These are phyloP conservation scores for Leucania comma DNA, from an alignment of 2,888 invertebrate genomes.

Conservation along the genomic window DNA sequence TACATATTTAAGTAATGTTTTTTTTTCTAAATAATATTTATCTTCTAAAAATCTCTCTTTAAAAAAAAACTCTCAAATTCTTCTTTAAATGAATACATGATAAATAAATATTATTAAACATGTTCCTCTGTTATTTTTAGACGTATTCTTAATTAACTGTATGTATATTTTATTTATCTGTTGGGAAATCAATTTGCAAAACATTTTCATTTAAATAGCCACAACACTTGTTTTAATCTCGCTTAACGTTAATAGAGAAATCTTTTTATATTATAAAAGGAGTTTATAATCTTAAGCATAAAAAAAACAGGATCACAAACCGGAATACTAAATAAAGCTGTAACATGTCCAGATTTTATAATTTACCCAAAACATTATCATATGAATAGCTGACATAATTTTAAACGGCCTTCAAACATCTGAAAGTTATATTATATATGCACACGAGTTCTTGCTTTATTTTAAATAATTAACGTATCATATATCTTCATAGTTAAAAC, in stretches of 20 bases:
- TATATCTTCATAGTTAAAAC: conserved; percentile 25
- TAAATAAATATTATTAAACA: neutral
- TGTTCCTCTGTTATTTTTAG: neutral
- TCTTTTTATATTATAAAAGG: neutral
- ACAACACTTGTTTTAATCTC: neutral
- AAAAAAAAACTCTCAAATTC: too few relatives aligned
- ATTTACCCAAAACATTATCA: conserved; percentile 46
- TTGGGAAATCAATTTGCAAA: neutral
- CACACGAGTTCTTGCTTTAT: conserved; percentile 2
- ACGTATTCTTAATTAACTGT: neutral
- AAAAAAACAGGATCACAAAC: conserved; percentile 13
- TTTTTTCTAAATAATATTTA: neutral
- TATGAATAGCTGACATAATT: conserved; percentile 38
- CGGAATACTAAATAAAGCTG: conserved; percentile 38
- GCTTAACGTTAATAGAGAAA: neutral
- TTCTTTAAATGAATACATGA: neutral
- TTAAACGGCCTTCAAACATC: conserved; percentile 30
- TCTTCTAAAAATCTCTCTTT: too few relatives aligned
- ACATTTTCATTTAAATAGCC: neutral
- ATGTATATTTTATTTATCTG: too few relatives aligned
- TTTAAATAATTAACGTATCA: conserved; percentile 7
- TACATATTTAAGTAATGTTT: neutral
- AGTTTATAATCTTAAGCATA: conserved; percentile 2
- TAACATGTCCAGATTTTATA: conserved; percentile 32
- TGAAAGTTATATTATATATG: conserved; percentile 9